Evolutionary conservation across 1,140 invertebrate species (phyloP), one percentile per base, ranked within the genome.

Genomic region (Lysiphlebus fabarum): DNA sequence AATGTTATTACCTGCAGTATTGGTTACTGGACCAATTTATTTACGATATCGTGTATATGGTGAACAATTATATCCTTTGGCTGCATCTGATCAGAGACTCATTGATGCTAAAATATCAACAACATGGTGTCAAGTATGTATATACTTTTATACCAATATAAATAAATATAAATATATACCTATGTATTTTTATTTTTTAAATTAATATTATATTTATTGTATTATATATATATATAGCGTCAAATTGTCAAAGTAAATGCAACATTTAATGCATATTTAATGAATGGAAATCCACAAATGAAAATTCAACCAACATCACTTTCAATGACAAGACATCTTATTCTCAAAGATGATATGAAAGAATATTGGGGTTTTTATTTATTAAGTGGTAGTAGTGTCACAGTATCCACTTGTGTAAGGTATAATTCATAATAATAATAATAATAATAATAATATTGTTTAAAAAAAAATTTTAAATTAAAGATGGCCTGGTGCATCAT

Each of bases 281-380:
- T 90, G 62, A 75, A 83, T 7, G 83, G 84, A 6, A 75, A 77
- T 6, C 89, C 89, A 0, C 70, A 78, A 59, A 68, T 87, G 6
- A 76, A 82, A 2, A 67, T 74, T 1, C 79, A 85, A 33, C 65
- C 82, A 11, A 80, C 84, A 11, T 82, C 81, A 0, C 80, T 90
- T 6, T 81, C 83, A 7, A 89, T 90, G 87, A 84, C 84, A 2
- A 80, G 89, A 49, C 80, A 87, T 59, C 67, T 90, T 53, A 76
- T 82, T 10, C 71, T 91, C n/a, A 84, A 87, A 56, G 89, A 91
- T 66, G 89, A 91, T 65, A 87, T 88, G 79, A 91, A 90, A 71
- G 89, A 91, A 71, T 91, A 90, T 69, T 91, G 89, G 89, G 89
- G 89, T 7, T 91, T 91, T 72, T 91, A 90, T 70, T 74, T 92